Evolutionary conservation across 2,797 vertebrate genomes (phyloP), one percentile per base, ranked within the genome.

Genomic region (Pseudotriccus pelzelni): DNA sequence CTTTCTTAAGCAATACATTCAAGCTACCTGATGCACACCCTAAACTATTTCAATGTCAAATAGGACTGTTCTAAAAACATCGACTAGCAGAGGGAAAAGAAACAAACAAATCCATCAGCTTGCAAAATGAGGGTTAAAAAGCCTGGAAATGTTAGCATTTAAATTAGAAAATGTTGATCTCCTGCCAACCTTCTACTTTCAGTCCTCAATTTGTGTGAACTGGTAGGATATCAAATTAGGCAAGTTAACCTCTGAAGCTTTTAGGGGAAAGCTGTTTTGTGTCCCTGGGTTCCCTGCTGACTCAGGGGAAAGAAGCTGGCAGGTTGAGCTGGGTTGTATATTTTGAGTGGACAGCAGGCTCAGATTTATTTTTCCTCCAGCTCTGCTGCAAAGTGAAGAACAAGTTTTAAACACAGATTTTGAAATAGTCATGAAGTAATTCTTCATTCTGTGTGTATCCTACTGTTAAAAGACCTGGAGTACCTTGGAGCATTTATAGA

Each of bases 251-350:
- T 90, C 74, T 80, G 84, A 83, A 87, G 59, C 55, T 74, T 82
- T 94, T 46, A 87, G 36, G 25, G 62, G 67, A 46, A 79, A 82
- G 56, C 70, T 95, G 64, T 89, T 93, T 87, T 88, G 56, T 87
- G 66, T 94, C 75, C 59, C 85, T 87, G 58, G 41, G 22, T 64
- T 84, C 56, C 66, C 80, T 87, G 84, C 87, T 95, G 83, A 79
- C 46, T 94, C 82, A 76, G 78, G 78, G 67, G 73, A 84, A 69
- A 80, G 72, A 22, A 80, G 56, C 59, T 84, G 91, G n/a, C 72
- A 89, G 46, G 34, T 16, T 81, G 89, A 85, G 68, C 78, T 91
- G 62, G 37, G 49, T 3, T 62, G 53, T 5, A 0, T 81, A 4
- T 62, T 91, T 92, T 56, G 56, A 69, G 30, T 84, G 53, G 73